These are phyloP conservation scores for Diaphora mendica DNA, from an alignment of 2,888 invertebrate species.

Conservation along the genomic window DNA sequence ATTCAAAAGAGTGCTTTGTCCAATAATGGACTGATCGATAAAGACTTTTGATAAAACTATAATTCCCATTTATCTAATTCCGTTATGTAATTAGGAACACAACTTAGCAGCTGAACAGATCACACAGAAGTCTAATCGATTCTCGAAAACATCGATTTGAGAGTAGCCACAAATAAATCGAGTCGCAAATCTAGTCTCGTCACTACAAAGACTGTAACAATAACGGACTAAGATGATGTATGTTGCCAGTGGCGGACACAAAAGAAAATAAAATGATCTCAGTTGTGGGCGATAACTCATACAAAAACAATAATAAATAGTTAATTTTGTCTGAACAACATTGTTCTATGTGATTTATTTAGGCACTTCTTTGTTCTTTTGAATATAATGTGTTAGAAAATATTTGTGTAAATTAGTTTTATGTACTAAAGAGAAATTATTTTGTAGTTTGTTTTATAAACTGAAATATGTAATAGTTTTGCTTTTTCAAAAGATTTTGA, in stretches of 20 bases:
- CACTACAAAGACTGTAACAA: constrained; percentile 70
- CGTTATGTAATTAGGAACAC: background rate
- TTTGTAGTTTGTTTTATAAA: constrained; percentile 20
- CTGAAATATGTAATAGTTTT: constrained; percentile 7
- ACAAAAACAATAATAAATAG: constrained; percentile 75
- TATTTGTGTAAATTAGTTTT: constrained; percentile 34
- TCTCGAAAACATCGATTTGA: constrained; percentile 27
- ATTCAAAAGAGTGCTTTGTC: too few species aligned
- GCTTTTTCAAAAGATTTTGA: background rate
- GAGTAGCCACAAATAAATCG: constrained; percentile 25
- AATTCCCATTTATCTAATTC: background rate
- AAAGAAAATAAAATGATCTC: constrained; percentile 73
- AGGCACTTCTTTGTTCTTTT: constrained; percentile 55
- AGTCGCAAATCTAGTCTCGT: constrained; percentile 49
- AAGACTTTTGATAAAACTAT: background rate
- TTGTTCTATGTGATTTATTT: constrained; percentile 70
- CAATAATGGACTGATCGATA: too few species aligned
- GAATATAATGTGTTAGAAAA: constrained; percentile 40
- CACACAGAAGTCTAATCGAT: constrained; percentile 12
- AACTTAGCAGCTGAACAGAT: constrained; percentile 2
- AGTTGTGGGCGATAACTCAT: constrained; percentile 80
- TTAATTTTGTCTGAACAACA: constrained; percentile 69
- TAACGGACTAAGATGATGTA: constrained; percentile 73
- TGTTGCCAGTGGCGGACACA: constrained; percentile 72
- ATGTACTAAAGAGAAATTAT: constrained; percentile 14